A percentile compares a stretch with the other conserved stretches of the same genome.
Conservation (phyloP, 2,797 vertebrate genomes). For the Diceros bicornis region DNA sequence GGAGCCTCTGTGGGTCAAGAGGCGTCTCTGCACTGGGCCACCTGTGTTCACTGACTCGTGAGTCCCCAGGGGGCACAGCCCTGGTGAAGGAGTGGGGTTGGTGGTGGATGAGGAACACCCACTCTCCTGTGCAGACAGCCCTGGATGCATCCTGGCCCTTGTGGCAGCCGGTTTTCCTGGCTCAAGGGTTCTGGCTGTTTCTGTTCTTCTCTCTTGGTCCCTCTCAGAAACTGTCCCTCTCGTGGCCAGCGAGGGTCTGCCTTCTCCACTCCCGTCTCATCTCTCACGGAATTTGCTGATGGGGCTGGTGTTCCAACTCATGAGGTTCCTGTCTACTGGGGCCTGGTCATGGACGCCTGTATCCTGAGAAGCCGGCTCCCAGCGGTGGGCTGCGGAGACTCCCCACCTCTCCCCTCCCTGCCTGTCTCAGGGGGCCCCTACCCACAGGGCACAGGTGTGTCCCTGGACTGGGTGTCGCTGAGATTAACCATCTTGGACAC, state of each 20-base stretch:
- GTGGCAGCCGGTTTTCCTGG: too few relatives aligned
- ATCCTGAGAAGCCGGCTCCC: rapidly evolving
- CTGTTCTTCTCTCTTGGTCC: not conserved
- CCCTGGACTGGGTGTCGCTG: not conserved
- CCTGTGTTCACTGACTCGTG: too few relatives aligned
- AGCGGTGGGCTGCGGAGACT: not conserved
- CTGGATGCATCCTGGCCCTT: too few relatives aligned
- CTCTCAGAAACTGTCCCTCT: not conserved
- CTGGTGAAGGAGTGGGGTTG: too few relatives aligned
- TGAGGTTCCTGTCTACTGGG: rapidly evolving
- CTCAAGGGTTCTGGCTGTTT: not conserved
- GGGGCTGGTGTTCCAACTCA: not conserved
- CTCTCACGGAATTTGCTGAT: not conserved
- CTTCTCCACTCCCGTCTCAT: rapidly evolving
- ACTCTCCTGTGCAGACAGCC: too few relatives aligned
- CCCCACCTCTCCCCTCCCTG: too few relatives aligned
- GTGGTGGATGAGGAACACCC: too few relatives aligned
- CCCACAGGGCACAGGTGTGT: rapidly evolving
- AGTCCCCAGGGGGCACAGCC: too few relatives aligned
- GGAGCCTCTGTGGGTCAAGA: not conserved
- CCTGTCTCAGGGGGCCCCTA: rapidly evolving
- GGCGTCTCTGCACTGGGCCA: too few relatives aligned
- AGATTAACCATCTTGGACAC: not conserved
- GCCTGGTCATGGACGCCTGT: rapidly evolving
- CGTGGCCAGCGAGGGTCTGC: too few relatives aligned